phyloP scores from a whole-genome alignment of 92 coral and sea anemone species.

The Siderastrea radians region DNA sequence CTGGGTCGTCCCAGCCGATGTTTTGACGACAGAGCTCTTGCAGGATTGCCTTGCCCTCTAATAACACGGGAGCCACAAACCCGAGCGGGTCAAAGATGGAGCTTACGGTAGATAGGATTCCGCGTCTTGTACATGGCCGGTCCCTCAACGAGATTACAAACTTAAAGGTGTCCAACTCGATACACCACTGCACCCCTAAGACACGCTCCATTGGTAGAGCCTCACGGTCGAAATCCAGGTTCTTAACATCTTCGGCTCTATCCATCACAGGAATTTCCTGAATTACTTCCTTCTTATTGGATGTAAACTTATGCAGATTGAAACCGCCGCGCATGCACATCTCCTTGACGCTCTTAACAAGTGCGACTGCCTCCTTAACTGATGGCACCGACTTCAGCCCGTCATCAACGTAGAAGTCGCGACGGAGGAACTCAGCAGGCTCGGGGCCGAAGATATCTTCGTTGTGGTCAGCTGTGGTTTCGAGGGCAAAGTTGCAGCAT shows the following conservation, averaged over 20 bases:
- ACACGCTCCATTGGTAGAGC: background rate
- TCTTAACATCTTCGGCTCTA: conserved; percentile 7
- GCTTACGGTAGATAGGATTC: conserved; percentile 1
- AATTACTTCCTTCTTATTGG: conserved; percentile 1
- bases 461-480: conserved; percentile 4
- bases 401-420: conserved; percentile 7
- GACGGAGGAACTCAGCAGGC: conserved; percentile 1
- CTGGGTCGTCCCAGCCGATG: no score
- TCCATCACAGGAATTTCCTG: background rate
- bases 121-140: conserved; percentile 16
- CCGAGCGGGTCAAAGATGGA: conserved; percentile 7
- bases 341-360: background rate
- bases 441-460: background rate
- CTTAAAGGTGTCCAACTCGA: conserved; percentile 8
- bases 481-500: background rate
- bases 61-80: background rate
- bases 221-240: background rate
- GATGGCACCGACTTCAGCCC: conserved; percentile 7
- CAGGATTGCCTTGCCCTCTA: background rate
- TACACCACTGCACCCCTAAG: conserved; percentile 5
- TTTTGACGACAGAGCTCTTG: background rate
- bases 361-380: background rate
- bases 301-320: conserved; percentile 1
- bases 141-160: background rate
- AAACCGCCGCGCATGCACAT: conserved; percentile 15